phyloP scores from a whole-genome alignment of 2,888 invertebrate genomes.

The Megamerina dolium region DNA sequence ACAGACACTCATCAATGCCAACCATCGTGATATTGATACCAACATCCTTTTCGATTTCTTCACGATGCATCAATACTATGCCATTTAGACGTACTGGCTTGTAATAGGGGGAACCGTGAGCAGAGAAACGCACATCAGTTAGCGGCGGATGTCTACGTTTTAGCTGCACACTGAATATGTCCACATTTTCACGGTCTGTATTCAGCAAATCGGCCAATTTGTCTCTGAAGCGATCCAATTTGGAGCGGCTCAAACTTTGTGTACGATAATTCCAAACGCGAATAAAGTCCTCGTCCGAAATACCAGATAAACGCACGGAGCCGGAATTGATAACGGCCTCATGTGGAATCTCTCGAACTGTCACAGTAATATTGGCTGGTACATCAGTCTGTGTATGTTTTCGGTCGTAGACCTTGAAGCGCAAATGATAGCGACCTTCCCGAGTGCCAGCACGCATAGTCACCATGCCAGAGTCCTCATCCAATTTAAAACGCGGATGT shows the following conservation, averaged over 20 bases:
- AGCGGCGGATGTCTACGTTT: slow-evolving; percentile 79
- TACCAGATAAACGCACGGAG: slow-evolving; percentile 85
- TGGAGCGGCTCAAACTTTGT: slow-evolving; percentile 77
- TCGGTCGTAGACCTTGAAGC: slow-evolving; percentile 85
- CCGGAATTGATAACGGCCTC: slow-evolving; percentile 95
- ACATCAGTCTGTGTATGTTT: slow-evolving; percentile 94
- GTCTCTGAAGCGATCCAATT: slow-evolving; percentile 81
- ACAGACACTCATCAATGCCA: slow-evolving; percentile 92
- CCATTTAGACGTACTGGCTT: slow-evolving; percentile 92
- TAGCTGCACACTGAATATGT: slow-evolving; percentile 92
- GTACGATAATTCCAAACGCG: slow-evolving; percentile 90
- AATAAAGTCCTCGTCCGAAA: slow-evolving; percentile 94
- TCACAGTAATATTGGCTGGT: slow-evolving; percentile 92
- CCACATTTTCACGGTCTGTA: slow-evolving; percentile 83
- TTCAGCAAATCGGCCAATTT: slow-evolving; percentile 80
- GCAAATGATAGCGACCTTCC: slow-evolving; percentile 76
- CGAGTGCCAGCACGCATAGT: slow-evolving; percentile 90
- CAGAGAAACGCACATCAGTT: slow-evolving; percentile 89
- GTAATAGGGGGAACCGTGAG: slow-evolving; percentile 93
- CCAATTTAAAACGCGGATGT: slow-evolving; percentile 80
- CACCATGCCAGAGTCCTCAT: slow-evolving; percentile 91
- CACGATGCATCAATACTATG: slow-evolving; percentile 85
- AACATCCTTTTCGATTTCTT: slow-evolving; percentile 89
- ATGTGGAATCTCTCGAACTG: slow-evolving; percentile 89
- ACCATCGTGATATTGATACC: slow-evolving; percentile 97